Base-by-base conservation (phyloP, 2,888 invertebrate species). In the Endotricha flammealis region DNA sequence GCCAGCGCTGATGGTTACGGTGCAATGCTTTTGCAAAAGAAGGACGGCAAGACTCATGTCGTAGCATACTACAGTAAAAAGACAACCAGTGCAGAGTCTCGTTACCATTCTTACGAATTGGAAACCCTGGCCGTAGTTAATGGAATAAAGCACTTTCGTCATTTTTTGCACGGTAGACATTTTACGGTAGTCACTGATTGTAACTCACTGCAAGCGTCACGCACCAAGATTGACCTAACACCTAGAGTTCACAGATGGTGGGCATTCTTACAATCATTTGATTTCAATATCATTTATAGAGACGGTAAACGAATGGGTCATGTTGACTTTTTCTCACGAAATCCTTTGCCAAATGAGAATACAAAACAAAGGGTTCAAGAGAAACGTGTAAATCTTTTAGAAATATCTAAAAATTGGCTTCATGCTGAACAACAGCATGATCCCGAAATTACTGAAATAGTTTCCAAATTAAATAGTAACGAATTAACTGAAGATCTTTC, bases 1-100 rank as follows among this genome's bases (percentile, higher is more conserved):
- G 57, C 57, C 0, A 52, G 52, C 14, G 7, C 36, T 0, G 24
- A 25, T 0, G 53, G 53, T 0, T 56, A 53, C 28, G 55, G 54
- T 0, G 50, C 43, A 0, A 47, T 55, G 0, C 11, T 53, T 0
- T 12, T 53, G 2, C 53, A 53, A 27, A 33, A 8, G 4, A 24
- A 11, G 1, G 34, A 41, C 1, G 10, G 20, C 2, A 41, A 40
- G 9, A 23, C 3, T 3, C 41, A 28, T 9, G 31, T 32, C 0
- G 31, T 51, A 0, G 50, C 12, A 0, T 50, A 50, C 13, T 52
- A 22, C 9, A 56, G 50, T 20, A 25, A 25, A 6, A 35, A 49
- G 5, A 57, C 52, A 1, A 24, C 44, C 0, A 4, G 2, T 0
- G 44, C 47, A 1, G 52, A 52, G 24, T 25, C 32, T 10, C n/a